Conservation (phyloP, 2,888 invertebrate species). For the Lasius platythorax region DNA sequence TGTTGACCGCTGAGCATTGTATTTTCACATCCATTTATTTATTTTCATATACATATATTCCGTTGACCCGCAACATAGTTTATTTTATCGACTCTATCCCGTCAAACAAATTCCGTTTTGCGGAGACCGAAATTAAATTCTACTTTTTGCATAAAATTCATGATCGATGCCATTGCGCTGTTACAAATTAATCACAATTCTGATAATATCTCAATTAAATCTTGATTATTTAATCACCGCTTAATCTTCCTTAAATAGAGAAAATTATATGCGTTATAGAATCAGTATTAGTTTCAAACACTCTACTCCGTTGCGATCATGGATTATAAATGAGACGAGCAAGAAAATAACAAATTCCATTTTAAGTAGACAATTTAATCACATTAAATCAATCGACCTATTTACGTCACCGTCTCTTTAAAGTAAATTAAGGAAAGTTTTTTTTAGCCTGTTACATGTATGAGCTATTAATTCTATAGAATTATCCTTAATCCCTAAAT, state of each 20-base stretch:
- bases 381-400: neutral
- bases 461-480: neutral
- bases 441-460: neutral
- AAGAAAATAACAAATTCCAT: neutral
- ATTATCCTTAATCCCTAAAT: slow-evolving; percentile 13
- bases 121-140: slow-evolving; percentile 35
- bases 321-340: neutral
- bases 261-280: neutral
- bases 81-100: slow-evolving; percentile 38
- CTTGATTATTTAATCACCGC: neutral
- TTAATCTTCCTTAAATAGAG: neutral
- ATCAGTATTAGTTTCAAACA: neutral
- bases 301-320: neutral
- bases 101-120: slow-evolving; percentile 30
- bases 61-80: slow-evolving; percentile 15
- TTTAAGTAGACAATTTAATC: neutral
- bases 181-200: neutral
- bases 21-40: slow-evolving; percentile 36
- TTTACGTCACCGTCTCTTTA: neutral
- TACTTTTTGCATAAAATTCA: slow-evolving; percentile 41
- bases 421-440: neutral
- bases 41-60: slow-evolving; percentile 1
- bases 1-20: slow-evolving; percentile 46
- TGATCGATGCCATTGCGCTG: neutral
- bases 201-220: slow-evolving; percentile 33